Evolutionary conservation across 2,113 vertebrate species (phyloP), one percentile per base, ranked within the genome.

Genomic region (Oncorhynchus kisutch): DNA sequence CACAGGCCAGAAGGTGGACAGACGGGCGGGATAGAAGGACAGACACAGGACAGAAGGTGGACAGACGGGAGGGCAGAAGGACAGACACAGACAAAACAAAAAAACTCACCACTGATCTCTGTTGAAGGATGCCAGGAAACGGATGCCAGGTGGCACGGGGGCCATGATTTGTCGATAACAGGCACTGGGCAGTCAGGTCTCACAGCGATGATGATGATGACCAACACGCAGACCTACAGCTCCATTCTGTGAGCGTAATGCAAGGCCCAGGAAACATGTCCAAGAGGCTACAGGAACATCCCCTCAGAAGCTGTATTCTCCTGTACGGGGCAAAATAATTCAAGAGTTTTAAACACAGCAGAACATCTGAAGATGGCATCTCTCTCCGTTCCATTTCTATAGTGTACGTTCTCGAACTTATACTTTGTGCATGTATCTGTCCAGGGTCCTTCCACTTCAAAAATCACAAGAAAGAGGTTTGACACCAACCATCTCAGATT

Each of bases 61-160:
- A 6, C 31, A 34, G 31, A 34, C 5, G 0, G 29, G 29, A n/a
- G n/a, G 31, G 1, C 1, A 34, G 31, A 34, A 34, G 31, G 45
- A 57, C 69, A 78, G 34, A 34, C 34, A 45, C 39, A 45, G 20
- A 68, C 13, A 75, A 18, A 39, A 39, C 25, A 71, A 5, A 27
- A 71, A 5, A 27, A 72, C 92, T 90, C 67, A 94, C 93, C 93
- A 94, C 48, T 94, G 92, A 71, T 93, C 88, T 76, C 86, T 88
- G 81, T 90, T 73, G 60, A 94, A 92, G 75, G 91, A 91, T 14
- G 84, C 81, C 78, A 94, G 77, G 77, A 93, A 85, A 9, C 90
- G 91, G 68, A 94, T 83, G 22, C 93, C 92, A 25, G 90, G 93
- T 64, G 93, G 93, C 66, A 94, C 70, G 1, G 90, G 75, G 3